These are phyloP conservation scores for Aythya baeri DNA, from an alignment of 2,113 vertebrate species.

Conservation along the genomic window DNA sequence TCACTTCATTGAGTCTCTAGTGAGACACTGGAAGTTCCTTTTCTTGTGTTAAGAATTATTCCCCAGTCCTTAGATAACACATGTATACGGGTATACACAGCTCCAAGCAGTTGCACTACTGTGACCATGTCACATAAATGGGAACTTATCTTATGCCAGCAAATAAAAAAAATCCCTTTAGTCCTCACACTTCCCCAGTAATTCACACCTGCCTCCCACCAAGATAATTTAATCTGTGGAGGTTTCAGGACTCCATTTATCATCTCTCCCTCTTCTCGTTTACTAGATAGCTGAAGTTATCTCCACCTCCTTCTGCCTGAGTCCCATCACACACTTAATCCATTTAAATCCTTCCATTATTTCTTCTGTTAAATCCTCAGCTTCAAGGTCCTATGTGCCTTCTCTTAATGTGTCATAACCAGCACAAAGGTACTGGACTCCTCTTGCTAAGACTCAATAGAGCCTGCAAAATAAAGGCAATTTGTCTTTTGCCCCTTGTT, in stretches of 20 bases:
- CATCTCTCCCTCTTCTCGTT: slow-evolving; percentile 3
- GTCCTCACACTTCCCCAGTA: background rate
- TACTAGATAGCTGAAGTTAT: slow-evolving; percentile 14
- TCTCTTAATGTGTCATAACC: background rate
- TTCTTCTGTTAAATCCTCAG: background rate
- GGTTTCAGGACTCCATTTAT: slow-evolving; percentile 13
- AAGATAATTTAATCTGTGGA: slow-evolving; percentile 34
- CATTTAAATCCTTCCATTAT: slow-evolving; percentile 23
- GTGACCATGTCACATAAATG: background rate
- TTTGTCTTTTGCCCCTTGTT: background rate
- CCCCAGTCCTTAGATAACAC: background rate
- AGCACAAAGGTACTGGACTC: background rate
- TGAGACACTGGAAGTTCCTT: background rate
- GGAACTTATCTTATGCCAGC: background rate
- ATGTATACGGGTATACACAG: accelerated
- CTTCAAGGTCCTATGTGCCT: background rate
- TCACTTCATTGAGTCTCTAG: background rate
- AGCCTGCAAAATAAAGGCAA: background rate
- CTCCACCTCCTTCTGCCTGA: slow-evolving; percentile 22
- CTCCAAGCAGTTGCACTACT: background rate
- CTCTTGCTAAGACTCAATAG: background rate
- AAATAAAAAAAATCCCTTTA: slow-evolving; percentile 19
- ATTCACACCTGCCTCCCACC: slow-evolving; percentile 46
- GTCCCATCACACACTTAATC: slow-evolving; percentile 16
- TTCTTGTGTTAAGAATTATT: background rate